Evolutionary conservation across 2,113 vertebrate species (phyloP).

Genomic region (Herpailurus yagouaroundi): DNA sequence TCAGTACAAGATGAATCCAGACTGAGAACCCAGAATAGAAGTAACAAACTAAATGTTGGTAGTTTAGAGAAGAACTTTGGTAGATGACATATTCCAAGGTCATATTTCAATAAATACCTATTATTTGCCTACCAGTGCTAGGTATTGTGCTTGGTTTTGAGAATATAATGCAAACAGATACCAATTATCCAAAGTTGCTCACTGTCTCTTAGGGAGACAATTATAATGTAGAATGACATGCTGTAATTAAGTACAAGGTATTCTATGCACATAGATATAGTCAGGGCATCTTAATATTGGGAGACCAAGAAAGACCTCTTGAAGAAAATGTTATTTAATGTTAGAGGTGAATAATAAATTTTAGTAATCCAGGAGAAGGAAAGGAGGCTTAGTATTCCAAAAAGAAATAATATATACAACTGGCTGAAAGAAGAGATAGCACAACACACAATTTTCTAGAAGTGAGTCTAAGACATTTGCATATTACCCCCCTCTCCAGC

Average conservation of each 20-base stretch:
- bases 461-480: neutral
- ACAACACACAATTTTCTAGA: neutral
- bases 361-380: neutral
- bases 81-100: neutral
- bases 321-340: neutral
- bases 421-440: neutral
- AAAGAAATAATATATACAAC: neutral
- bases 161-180: neutral
- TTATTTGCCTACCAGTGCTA: neutral
- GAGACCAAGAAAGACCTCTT: neutral
- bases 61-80: neutral
- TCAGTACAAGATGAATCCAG: neutral
- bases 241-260: neutral
- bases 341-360: neutral
- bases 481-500: neutral
- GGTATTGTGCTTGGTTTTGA: neutral
- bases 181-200: neutral
- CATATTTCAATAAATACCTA: neutral
- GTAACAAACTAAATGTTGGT: neutral
- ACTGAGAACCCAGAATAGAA: neutral
- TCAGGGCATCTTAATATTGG: neutral
- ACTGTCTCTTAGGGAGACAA: neutral
- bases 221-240: neutral
- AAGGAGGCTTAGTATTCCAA: neutral
- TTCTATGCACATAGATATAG: neutral